Percentiles rank a stretch among this genome's conserved stretches.
These are phyloP conservation scores for Artemia sinica DNA, from an alignment of 2,888 invertebrate genomes.

Conservation along the genomic window DNA sequence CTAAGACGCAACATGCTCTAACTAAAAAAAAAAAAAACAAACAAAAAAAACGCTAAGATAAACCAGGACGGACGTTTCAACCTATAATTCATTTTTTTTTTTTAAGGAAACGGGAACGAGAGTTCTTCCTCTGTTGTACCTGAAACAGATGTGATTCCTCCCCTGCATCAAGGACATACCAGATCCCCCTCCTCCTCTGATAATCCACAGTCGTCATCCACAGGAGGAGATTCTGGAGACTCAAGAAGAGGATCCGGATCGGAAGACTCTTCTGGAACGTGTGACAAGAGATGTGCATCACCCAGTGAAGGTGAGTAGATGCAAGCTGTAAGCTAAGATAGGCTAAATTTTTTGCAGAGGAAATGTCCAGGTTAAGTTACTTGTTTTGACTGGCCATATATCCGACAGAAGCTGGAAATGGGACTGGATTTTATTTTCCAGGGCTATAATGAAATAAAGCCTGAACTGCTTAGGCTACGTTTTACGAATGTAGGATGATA, in stretches of 20 bases:
- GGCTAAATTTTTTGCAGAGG: too few relatives aligned
- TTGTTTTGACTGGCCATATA: too few relatives aligned
- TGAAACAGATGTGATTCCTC: neutral
- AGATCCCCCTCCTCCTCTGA: neutral
- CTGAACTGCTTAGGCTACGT: too few relatives aligned
- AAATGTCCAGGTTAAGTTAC: too few relatives aligned
- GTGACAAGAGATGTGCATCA: neutral
- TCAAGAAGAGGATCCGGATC: constrained; percentile 3
- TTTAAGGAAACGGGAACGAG: neutral
- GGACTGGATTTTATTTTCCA: too few relatives aligned
- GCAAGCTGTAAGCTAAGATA: too few relatives aligned
- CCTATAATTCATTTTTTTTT: neutral
- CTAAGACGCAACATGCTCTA: too few relatives aligned
- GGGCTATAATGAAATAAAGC: too few relatives aligned
- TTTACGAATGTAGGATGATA: too few relatives aligned
- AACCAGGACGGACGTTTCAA: neutral
- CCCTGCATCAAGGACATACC: neutral
- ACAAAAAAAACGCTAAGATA: too few relatives aligned
- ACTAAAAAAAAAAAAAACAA: too few relatives aligned
- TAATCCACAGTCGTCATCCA: neutral
- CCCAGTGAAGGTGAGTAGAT: neutral
- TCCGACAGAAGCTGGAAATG: too few relatives aligned
- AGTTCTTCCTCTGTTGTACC: neutral
- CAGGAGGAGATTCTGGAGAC: constrained; percentile 7
- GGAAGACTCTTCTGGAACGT: neutral